Base-by-base conservation (phyloP, 2,888 invertebrate genomes). In the Oegoconia quadripuncta region DNA sequence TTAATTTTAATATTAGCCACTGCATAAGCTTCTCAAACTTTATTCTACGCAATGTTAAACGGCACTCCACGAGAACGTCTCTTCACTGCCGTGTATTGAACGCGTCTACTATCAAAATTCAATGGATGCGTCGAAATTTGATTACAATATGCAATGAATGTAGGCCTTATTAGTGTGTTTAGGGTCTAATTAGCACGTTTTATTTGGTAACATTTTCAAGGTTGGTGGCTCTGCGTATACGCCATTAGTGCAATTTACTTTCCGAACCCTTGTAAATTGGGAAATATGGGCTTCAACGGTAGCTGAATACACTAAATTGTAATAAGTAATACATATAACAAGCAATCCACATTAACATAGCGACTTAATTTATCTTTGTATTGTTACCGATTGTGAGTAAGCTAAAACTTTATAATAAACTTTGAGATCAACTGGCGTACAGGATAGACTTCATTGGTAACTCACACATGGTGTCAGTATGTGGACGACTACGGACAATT, bases 1-100 rank as follows among this genome's bases (percentile, higher is more conserved):
- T 78, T 74, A 78, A 82, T 78, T 84, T 84, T 84, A 87, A 82
- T 84, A 83, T 76, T 86, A 87, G 84, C 74, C 64, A 68, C 74
- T 46, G 50, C 73, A 45, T 53, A 51, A 43, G 75, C 18, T 66
- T 68, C 76, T 73, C 83, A 86, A 87, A 80, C 68, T 80, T 59
- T 64, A 7, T 17, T n/a, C n/a, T n/a, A n/a, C n/a, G n/a, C n/a
- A n/a, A n/a, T n/a, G n/a, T n/a, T n/a, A n/a, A n/a, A n/a, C 14
- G 7, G 26, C 33, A 17, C 7, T 27, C 26, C 5, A 14, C 14
- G n/a, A 17, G 3, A 5, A 13, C 60, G 55, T 55, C 46, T 44
- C 57, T 45, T 39, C 44, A 38, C 44, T 29, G 25, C 34, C 16
- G 35, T 38, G 37, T 41, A 42, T 41, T 31, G 33, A 44, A 43